These are phyloP conservation scores for Lethrus apterus DNA, from an alignment of 1,140 invertebrate species.

Conservation along the genomic window DNA sequence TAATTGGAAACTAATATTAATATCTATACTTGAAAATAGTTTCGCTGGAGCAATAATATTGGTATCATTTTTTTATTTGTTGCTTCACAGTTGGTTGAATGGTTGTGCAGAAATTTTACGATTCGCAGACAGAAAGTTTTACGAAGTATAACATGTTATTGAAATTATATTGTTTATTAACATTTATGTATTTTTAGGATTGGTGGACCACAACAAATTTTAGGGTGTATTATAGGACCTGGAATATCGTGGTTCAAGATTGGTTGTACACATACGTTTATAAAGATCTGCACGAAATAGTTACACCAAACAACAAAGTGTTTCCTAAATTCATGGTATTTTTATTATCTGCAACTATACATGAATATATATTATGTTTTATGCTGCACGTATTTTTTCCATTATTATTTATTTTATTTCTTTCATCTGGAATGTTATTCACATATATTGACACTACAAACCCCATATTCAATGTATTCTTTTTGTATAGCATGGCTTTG, in stretches of 20 bases:
- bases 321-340: constrained; percentile 54
- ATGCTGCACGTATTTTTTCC: constrained; percentile 84
- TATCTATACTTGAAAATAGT: background rate
- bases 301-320: constrained; percentile 44
- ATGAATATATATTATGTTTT: constrained; percentile 73
- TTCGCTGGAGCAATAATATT: background rate
- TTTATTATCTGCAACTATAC: constrained; percentile 34
- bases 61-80: constrained; percentile 53
- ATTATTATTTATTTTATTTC: constrained; percentile 67
- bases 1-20: background rate
- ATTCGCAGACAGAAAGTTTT: constrained; percentile 74
- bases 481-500: constrained; percentile 71
- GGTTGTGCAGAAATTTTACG: constrained; percentile 74
- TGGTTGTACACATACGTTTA: constrained; percentile 93
- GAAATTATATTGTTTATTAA: background rate
- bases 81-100: constrained; percentile 79
- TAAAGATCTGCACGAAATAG: constrained; percentile 65
- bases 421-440: constrained; percentile 49
- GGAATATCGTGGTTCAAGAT: constrained; percentile 92
- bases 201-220: constrained; percentile 91
- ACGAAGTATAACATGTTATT: constrained; percentile 55
- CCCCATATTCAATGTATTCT: constrained; percentile 55
- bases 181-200: no score
- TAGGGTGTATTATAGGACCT: constrained; percentile 77
- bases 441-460: constrained; percentile 1